Evolutionary conservation across 2,888 invertebrate species (phyloP), one percentile per base, ranked within the genome.

Genomic region (Bedellia somnulentella): DNA sequence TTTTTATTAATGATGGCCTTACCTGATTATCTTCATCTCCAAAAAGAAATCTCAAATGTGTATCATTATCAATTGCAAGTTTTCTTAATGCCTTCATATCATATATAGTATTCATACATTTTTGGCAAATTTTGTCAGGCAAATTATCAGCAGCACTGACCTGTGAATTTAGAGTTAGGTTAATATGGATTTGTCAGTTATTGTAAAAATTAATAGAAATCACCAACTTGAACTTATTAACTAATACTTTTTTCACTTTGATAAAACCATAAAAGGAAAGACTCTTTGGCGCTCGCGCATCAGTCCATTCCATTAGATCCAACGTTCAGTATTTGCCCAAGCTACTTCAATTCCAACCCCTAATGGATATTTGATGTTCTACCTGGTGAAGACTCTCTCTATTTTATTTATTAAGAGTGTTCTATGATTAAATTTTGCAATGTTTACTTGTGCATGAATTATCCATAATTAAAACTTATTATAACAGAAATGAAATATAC

Each of bases 61-160:
- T 28, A 27, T 64, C 51, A 47, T 58, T 68, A 25, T 43, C 49
- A 3, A 10, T 29, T 9, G 59, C 57, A 9, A 49, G 15, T 13
- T 36, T 29, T 36, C 52, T 44, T 4, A 68, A 39, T 8, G 48
- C 34, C 15, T 47, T 49, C 2, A 52, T 49, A 13, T 45, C 46
- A 9, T 40, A 33, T 1, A 68, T 39, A 17, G 47, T 44, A 12
- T 57, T 47, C 2, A 40, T 35, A 38, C 68, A 68, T 16, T 40
- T 38, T 14, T 3, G 23, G 37, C 68, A 68, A 35, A 68, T 52
- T 37, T 52, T 59, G 18, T 42, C 42, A 0, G 68, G 68, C 15
- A 67, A 42, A 23, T 52, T 47, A 16, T 33, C 33, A 4, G n/a
- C n/a, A 14, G 21, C 11, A 10, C 6, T 30, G 16, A 33, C 30